Conservation (phyloP, 1,140 invertebrate genomes). For the Tribolium madens region DNA sequence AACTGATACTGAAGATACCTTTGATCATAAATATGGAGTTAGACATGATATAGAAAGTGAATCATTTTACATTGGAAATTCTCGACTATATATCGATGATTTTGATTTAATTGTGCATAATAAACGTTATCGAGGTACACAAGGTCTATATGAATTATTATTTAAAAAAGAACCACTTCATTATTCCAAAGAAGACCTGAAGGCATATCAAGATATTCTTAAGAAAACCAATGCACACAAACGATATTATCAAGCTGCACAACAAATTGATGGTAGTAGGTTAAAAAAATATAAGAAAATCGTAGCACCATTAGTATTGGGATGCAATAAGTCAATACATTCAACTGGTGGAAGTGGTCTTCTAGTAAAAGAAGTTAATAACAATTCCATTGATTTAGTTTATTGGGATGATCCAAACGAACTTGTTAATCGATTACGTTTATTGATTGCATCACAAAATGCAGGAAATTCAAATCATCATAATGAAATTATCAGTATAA, state of each 20-base stretch:
- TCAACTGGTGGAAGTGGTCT: background rate
- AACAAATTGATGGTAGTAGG: slow-evolving; percentile 39
- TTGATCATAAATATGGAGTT: slow-evolving; percentile 44
- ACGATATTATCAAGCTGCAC: slow-evolving; percentile 5
- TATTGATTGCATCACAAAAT: slow-evolving; percentile 60
- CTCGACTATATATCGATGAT: slow-evolving; percentile 11
- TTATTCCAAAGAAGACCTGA: slow-evolving; percentile 23
- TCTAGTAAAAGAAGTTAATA: background rate
- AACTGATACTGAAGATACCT: background rate
- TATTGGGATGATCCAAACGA: slow-evolving; percentile 65
- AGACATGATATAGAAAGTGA: slow-evolving; percentile 4
- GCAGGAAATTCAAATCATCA: slow-evolving; percentile 60
- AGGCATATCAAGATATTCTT: slow-evolving; percentile 38
- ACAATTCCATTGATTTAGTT: slow-evolving; percentile 54
- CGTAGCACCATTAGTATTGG: background rate
- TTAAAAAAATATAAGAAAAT: slow-evolving; percentile 37
- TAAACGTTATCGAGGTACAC: slow-evolving; percentile 41
- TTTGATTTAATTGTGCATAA: background rate
- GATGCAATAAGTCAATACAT: background rate
- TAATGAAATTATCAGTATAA: slow-evolving; percentile 64
- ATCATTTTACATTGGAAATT: slow-evolving; percentile 43
- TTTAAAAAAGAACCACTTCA: slow-evolving; percentile 42
- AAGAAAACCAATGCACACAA: slow-evolving; percentile 38
- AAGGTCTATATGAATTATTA: slow-evolving; percentile 44
- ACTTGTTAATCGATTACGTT: slow-evolving; percentile 60